phyloP scores from a whole-genome alignment of 2,888 invertebrate genomes.

The Temnothorax unifasciatus region DNA sequence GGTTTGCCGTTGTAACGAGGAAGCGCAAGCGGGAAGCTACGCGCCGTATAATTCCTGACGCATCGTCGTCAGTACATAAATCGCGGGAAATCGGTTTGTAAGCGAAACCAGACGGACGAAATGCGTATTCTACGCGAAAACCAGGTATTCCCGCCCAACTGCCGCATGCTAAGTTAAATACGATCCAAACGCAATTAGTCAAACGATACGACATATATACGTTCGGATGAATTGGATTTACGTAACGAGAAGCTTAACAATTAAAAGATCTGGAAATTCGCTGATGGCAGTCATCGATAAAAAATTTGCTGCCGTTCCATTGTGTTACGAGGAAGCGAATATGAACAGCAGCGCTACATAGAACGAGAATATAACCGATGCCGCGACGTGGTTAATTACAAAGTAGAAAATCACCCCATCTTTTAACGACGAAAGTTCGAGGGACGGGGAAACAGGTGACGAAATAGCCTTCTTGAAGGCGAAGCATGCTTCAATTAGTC shows the following conservation, averaged over 20 bases:
- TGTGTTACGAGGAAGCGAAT: not conserved
- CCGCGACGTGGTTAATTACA: slow-evolving; percentile 39
- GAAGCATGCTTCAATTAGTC: slow-evolving; percentile 68
- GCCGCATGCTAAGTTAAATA: slow-evolving; percentile 1
- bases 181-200: slow-evolving; percentile 9
- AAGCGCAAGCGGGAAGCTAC: not conserved
- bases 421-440: slow-evolving; percentile 49
- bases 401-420: slow-evolving; percentile 34
- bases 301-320: not conserved
- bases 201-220: not conserved
- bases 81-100: slow-evolving; percentile 13
- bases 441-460: slow-evolving; percentile 35
- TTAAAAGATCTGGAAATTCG: not conserved
- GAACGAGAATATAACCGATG: not conserved
- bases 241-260: not conserved
- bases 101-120: slow-evolving; percentile 9
- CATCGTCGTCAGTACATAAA: slow-evolving; percentile 28
- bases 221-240: not conserved
- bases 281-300: not conserved
- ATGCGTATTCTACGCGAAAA: slow-evolving; percentile 1
- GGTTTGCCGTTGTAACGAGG: slow-evolving; percentile 32
- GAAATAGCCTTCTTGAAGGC: slow-evolving; percentile 55
- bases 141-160: not conserved
- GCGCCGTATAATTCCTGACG: slow-evolving; percentile 29
- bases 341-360: not conserved